Evolutionary conservation across 1,140 invertebrate genomes (phyloP).

Genomic region (Halictus rubicundus): DNA sequence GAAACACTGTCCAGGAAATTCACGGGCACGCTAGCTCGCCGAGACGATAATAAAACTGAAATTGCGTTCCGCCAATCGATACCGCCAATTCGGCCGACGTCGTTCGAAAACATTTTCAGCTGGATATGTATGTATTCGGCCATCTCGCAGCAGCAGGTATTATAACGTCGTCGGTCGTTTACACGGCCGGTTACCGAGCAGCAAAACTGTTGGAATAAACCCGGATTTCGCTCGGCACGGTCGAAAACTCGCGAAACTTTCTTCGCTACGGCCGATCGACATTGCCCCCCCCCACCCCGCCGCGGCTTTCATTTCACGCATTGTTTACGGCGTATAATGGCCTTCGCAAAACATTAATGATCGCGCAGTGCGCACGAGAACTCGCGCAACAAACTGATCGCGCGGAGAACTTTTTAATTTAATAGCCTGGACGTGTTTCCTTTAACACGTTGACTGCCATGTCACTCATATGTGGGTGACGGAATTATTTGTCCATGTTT

Average conservation of each 20-base stretch:
- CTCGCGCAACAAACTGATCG: background rate
- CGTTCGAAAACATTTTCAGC: background rate
- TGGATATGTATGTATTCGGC: background rate
- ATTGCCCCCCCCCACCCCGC: no score
- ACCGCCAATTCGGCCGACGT: background rate
- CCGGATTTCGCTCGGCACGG: background rate
- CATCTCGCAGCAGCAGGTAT: background rate
- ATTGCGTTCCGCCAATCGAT: background rate
- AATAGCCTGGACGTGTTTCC: background rate
- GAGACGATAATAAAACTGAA: conserved; percentile 13
- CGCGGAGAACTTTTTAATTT: background rate
- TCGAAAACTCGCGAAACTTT: conserved; percentile 10
- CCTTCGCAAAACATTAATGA: background rate
- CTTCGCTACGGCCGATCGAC: background rate
- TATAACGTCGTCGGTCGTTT: conserved; percentile 2
- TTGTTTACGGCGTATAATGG: background rate
- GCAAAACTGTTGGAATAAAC: background rate
- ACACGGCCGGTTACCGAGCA: background rate
- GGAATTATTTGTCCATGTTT: no score
- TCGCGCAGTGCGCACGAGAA: background rate
- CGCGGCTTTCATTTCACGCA: background rate
- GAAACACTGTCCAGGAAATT: conserved; percentile 8
- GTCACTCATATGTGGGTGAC: no score
- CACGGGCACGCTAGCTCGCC: background rate
- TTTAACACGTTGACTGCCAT: no score